Conservation (phyloP, 2,113 vertebrate species). For the Junco hyemalis region DNA sequence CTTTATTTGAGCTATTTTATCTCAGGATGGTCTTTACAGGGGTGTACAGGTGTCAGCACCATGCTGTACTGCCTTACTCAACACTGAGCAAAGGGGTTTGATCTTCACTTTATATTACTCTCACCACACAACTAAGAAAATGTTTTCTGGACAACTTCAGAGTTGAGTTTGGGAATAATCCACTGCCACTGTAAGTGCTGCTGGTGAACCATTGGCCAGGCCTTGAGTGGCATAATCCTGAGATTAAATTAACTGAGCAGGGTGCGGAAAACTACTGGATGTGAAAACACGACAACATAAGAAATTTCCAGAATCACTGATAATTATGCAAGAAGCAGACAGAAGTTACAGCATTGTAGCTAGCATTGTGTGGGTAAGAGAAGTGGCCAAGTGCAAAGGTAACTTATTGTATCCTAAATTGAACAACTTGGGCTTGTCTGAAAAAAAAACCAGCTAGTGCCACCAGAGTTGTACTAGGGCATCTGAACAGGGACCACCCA, state of each 20-base stretch:
- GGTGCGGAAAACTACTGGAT: background rate
- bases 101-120: background rate
- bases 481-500: background rate
- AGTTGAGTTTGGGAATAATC: background rate
- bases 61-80: background rate
- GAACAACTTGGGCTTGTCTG: background rate
- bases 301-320: background rate
- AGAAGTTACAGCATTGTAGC: background rate
- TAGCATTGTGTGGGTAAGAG: background rate
- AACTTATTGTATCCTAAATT: background rate
- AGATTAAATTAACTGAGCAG: background rate
- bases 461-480: background rate
- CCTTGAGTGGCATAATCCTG: background rate
- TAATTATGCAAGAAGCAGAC: background rate
- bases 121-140: background rate
- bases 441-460: background rate
- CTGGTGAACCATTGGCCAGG: background rate
- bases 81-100: background rate
- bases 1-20: conserved; percentile 1
- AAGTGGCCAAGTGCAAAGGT: background rate
- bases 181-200: background rate
- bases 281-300: background rate
- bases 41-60: background rate
- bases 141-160: background rate
- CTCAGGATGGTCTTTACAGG: background rate